Percentiles rank a stretch among this genome's conserved stretches.
phyloP scores from a whole-genome alignment of 2,888 invertebrate genomes.

The Acleris holmiana region DNA sequence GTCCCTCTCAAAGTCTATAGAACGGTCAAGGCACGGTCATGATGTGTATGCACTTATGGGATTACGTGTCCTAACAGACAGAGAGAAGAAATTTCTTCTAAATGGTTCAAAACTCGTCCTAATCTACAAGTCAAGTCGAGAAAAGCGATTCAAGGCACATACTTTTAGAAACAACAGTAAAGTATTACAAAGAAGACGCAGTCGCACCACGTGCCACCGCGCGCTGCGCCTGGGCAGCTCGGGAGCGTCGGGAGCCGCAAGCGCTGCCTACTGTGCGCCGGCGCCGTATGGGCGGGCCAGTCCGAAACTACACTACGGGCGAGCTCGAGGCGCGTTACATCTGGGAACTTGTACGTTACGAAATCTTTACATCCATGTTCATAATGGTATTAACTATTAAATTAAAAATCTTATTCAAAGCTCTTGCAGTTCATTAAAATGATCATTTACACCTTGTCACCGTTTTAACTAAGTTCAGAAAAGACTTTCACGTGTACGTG shows the following conservation, averaged over 20 bases:
- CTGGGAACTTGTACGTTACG: constrained; percentile 46
- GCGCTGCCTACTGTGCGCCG: constrained; percentile 66
- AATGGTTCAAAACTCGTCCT: constrained; percentile 82
- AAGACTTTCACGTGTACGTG: constrained; percentile 40
- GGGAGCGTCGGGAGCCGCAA: constrained; percentile 73
- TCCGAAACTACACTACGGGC: constrained; percentile 41
- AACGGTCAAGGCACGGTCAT: constrained; percentile 84
- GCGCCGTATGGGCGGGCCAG: too few species aligned
- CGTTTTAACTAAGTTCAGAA: constrained; percentile 54
- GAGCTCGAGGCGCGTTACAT: constrained; percentile 49
- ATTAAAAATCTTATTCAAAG: constrained; percentile 69
- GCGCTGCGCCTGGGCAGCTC: constrained; percentile 55
- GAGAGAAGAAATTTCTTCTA: constrained; percentile 79
- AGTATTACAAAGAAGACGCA: constrained; percentile 65
- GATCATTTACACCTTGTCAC: constrained; percentile 69
- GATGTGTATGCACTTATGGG: constrained; percentile 83
- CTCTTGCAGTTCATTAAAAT: constrained; percentile 70
- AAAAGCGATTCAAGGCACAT: constrained; percentile 84
- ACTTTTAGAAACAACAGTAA: constrained; percentile 82
- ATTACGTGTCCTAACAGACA: constrained; percentile 77
- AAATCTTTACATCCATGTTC: constrained; percentile 42
- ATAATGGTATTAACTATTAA: constrained; percentile 54
- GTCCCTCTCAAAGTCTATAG: constrained; percentile 84
- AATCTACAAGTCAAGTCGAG: constrained; percentile 80
- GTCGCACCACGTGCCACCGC: constrained; percentile 57